Percentiles rank a stretch among this genome's conserved stretches.
These are phyloP conservation scores for Actinia equina DNA, from an alignment of 64 coral and sea anemone genomes.

Conservation along the genomic window DNA sequence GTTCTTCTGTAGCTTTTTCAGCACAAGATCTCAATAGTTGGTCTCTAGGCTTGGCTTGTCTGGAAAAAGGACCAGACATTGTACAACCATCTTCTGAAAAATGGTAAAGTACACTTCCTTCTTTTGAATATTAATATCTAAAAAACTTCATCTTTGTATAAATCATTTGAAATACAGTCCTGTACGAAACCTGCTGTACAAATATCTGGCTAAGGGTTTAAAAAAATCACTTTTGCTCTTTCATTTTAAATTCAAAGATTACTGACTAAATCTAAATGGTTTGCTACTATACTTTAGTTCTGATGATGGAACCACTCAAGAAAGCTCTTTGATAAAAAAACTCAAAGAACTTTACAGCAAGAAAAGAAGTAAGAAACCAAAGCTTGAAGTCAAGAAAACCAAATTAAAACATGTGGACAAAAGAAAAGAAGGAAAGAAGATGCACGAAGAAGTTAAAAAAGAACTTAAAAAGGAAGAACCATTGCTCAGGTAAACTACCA, in stretches of 20 bases:
- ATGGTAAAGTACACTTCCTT: background rate
- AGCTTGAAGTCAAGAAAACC: background rate
- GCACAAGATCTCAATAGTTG: conserved; percentile 7
- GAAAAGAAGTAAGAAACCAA: conserved; percentile 21
- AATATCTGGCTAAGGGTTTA: too few species aligned
- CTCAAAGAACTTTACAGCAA: conserved; percentile 44
- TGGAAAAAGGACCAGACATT: background rate
- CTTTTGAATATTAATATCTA: too few species aligned
- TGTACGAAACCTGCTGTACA: too few species aligned
- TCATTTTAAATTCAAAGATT: background rate
- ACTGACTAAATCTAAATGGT: background rate
- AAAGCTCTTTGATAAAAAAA: conserved; percentile 42
- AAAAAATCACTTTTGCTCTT: too few species aligned
- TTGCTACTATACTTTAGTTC: background rate
- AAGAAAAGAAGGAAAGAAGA: background rate
- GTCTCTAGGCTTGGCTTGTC: conserved; percentile 7
- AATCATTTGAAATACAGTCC: too few species aligned
- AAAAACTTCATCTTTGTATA: too few species aligned
- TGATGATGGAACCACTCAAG: background rate
- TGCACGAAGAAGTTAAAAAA: background rate
- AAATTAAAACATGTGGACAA: background rate
- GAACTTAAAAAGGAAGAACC: background rate
- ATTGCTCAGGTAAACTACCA: background rate
- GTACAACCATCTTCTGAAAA: background rate
- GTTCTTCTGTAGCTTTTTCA: background rate